Conservation (phyloP, 2,113 vertebrate species). For the Osmerus eperlanus region DNA sequence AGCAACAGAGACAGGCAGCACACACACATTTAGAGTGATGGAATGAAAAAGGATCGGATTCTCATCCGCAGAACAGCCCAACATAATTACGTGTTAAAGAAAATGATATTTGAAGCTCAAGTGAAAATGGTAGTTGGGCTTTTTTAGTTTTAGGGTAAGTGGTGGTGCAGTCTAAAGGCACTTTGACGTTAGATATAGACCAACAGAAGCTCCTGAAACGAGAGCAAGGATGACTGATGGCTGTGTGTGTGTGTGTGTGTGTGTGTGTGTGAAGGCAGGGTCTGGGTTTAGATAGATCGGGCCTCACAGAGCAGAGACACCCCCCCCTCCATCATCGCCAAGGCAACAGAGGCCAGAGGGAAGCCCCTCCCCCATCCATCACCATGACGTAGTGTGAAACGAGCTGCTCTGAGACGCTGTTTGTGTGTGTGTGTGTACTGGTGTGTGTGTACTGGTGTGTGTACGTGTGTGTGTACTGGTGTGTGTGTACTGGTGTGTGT, state of each 20-base stretch:
- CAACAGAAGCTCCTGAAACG: constrained; percentile 7
- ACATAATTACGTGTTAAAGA: neutral
- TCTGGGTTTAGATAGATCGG: constrained; percentile 5
- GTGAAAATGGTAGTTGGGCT: too few relatives aligned
- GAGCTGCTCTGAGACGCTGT: neutral
- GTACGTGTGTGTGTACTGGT: neutral
- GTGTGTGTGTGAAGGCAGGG: constrained; percentile 12
- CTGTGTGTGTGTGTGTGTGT: neutral
- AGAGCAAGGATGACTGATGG: neutral
- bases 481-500: neutral
- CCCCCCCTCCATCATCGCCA: constrained; percentile 6
- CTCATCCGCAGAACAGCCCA: too few relatives aligned
- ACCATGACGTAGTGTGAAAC: neutral
- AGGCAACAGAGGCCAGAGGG: neutral
- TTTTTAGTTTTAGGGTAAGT: constrained; percentile 14
- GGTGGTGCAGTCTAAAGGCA: neutral
- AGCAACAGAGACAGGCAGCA: constrained; percentile 10
- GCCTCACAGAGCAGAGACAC: constrained; percentile 6
- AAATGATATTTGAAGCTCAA: neutral
- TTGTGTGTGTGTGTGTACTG: neutral
- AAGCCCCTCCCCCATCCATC: neutral
- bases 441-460: neutral
- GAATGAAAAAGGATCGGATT: neutral
- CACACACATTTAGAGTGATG: constrained; percentile 6
- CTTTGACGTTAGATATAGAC: constrained; percentile 16